A percentile compares a stretch with the other conserved stretches of the same genome.
Evolutionary conservation across 2,888 invertebrate species (phyloP).

Genomic region (Hydropsyche betteni): DNA sequence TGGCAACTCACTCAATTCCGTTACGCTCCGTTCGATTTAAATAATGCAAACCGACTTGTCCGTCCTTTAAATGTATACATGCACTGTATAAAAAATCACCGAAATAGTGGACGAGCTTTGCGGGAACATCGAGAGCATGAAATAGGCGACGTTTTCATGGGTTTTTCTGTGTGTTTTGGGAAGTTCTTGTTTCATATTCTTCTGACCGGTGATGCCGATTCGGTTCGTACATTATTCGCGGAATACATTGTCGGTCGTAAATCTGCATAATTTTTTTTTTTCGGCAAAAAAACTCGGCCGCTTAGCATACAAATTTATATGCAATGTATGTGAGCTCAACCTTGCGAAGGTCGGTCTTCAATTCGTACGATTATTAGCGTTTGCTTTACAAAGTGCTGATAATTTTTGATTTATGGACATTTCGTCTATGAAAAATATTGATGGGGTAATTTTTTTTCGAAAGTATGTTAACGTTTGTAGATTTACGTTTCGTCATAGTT

Average conservation of each 20-base stretch:
- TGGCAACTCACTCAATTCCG: conserved; percentile 21
- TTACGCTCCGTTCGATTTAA: conserved; percentile 39
- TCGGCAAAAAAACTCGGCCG: neutral
- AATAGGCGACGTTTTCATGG: too few species aligned
- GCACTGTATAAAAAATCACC: neutral
- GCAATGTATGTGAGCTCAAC: neutral
- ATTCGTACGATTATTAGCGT: too few species aligned
- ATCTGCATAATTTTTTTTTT: conserved; percentile 28
- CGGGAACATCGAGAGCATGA: neutral
- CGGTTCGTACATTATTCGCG: conserved; percentile 8
- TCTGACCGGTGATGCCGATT: conserved; percentile 3
- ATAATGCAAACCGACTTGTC: conserved; percentile 34
- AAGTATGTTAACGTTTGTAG: too few species aligned
- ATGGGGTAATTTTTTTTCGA: too few species aligned
- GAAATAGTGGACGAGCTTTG: neutral
- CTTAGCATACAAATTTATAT: conserved; percentile 12
- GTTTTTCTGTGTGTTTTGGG: too few species aligned
- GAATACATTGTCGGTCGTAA: conserved; percentile 23
- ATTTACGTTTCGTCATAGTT: too few species aligned
- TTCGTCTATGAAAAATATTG: too few species aligned
- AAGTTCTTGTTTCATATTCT: too few species aligned
- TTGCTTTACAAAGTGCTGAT: too few species aligned
- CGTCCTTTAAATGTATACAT: conserved; percentile 10
- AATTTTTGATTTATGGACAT: too few species aligned
- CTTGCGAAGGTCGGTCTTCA: too few species aligned